Conservation (phyloP, 2,797 vertebrate species). For the Geotrypetes seraphini region DNA sequence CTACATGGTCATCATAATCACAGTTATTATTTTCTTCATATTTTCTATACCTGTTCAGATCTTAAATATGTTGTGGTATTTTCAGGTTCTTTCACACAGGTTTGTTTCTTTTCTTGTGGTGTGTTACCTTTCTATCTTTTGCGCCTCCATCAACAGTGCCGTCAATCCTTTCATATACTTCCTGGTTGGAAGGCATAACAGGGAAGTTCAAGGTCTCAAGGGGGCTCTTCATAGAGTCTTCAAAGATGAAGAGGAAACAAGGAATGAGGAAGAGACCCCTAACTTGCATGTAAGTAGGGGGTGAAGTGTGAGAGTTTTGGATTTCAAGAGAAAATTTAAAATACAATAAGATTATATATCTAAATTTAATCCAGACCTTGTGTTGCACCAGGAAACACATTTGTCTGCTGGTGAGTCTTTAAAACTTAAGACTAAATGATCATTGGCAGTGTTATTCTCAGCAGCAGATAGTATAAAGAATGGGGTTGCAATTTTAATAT, state of each 20-base stretch:
- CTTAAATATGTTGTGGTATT: background rate
- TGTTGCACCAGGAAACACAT: too few relatives aligned
- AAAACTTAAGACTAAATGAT: too few relatives aligned
- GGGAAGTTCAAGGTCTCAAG: background rate
- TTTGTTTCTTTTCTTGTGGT: background rate
- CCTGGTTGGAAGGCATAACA: background rate
- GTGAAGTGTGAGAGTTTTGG: too few relatives aligned
- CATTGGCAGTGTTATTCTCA: too few relatives aligned
- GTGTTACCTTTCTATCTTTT: too few relatives aligned
- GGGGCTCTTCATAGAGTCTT: background rate
- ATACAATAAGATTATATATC: too few relatives aligned
- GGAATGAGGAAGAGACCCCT: background rate
- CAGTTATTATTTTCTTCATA: background rate
- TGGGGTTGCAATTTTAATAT: too few relatives aligned
- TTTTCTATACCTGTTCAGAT: background rate
- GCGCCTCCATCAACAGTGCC: background rate
- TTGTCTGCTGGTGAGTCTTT: too few relatives aligned
- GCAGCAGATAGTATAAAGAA: too few relatives aligned
- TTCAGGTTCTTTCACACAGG: background rate
- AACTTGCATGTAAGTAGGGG: too few relatives aligned
- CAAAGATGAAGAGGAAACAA: background rate
- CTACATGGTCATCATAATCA: background rate
- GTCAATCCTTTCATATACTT: conserved; percentile 1
- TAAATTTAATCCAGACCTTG: too few relatives aligned
- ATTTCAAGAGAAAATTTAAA: too few relatives aligned